Conservation (phyloP, 2,113 vertebrate species). For the Marmota monax region DNA sequence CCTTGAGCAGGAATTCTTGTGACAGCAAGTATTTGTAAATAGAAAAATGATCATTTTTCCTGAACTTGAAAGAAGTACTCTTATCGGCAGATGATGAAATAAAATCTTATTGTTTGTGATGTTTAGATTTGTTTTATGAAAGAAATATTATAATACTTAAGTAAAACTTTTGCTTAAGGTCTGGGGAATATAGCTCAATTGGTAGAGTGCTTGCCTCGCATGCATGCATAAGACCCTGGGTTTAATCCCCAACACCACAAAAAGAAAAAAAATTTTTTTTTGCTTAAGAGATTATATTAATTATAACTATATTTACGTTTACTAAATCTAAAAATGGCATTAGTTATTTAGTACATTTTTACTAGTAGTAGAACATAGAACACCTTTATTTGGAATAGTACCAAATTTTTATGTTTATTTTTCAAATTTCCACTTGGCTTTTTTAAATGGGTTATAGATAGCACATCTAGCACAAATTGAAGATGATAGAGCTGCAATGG, state of each 20-base stretch:
- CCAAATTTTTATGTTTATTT: neutral
- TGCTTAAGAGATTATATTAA: neutral
- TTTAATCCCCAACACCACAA: no score
- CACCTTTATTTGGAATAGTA: neutral
- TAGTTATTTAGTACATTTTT: conserved; percentile 21
- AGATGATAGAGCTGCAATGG: conserved; percentile 91
- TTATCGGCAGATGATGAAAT: neutral
- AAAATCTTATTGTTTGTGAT: neutral
- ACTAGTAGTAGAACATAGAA: no score
- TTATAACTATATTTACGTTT: neutral
- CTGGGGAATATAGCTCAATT: no score
- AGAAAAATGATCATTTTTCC: neutral
- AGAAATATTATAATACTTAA: neutral
- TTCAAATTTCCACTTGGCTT: conserved; percentile 27
- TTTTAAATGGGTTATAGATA: conserved; percentile 88
- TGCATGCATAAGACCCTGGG: no score
- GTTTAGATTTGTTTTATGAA: conserved; percentile 54
- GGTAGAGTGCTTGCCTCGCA: no score
- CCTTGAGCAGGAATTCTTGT: neutral
- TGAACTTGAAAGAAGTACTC: neutral
- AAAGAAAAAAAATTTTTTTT: no score
- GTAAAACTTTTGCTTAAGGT: neutral
- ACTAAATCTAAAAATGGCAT: conserved; percentile 13
- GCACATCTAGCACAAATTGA: conserved; percentile 93
- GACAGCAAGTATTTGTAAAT: neutral